Conservation (phyloP, 92 coral and sea anemone species). For the Phenganax stokvisi region DNA sequence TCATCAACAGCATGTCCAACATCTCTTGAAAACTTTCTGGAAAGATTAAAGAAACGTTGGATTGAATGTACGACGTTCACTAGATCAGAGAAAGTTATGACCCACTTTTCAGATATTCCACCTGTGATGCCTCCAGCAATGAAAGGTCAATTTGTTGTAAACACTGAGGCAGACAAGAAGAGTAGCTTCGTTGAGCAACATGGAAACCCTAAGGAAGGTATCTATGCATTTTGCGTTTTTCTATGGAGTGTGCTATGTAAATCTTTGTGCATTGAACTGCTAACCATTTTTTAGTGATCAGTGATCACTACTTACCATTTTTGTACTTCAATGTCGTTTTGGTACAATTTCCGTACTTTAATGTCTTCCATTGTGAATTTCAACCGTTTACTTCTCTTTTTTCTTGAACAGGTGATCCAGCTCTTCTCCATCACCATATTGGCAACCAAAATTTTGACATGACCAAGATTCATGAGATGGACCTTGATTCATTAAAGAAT, state of each 20-base stretch:
- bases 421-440: slow-evolving; percentile 40
- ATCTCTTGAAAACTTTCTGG: slow-evolving; percentile 1
- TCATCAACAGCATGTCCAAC: background rate
- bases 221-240: background rate
- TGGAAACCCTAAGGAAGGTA: background rate
- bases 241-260: background rate
- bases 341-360: too few species aligned
- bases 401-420: slow-evolving; percentile 38
- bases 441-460: slow-evolving; percentile 22
- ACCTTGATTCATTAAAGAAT: slow-evolving; percentile 21
- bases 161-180: slow-evolving; percentile 22
- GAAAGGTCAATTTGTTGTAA: background rate
- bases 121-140: slow-evolving; percentile 30
- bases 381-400: background rate
- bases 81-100: background rate
- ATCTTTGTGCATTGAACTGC: background rate
- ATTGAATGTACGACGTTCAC: slow-evolving; percentile 29
- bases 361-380: too few species aligned
- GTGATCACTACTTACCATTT: too few species aligned
- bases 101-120: slow-evolving; percentile 4
- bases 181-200: slow-evolving; percentile 1
- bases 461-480: slow-evolving; percentile 5
- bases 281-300: too few species aligned
- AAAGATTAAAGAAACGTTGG: slow-evolving; percentile 18
- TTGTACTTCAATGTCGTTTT: too few species aligned